Evolutionary conservation across 2,113 vertebrate species (phyloP), one percentile per base, ranked within the genome.

Genomic region (Prunella himalayana): DNA sequence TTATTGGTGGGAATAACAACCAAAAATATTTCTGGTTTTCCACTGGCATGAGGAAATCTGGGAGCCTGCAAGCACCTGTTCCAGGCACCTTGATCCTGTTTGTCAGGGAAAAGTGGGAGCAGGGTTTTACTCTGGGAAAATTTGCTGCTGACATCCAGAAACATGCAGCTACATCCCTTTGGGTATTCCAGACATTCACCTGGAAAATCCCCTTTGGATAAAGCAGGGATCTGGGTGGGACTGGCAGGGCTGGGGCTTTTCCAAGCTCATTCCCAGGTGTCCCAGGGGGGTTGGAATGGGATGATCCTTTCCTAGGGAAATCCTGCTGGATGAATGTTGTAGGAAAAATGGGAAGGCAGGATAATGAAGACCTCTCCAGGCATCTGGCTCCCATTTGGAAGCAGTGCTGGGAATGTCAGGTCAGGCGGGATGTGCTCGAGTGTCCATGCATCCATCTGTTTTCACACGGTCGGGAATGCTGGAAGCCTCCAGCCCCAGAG

Each of bases 331-430:
- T 23, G 19, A 22, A 23, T 77, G 56, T 39, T 4, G 11, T 13
- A 6, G 45, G 22, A 33, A 33, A 33, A 44, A 13, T 0, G 7
- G 27, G 21, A 35, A 42, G 25, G 31, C 25, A 1, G 16, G 44
- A 11, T 97, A 95, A 98, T 94, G 94, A 98, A 98, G 98, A 98
- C 97, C 98, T 98, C 97, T 96, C 95, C 86, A 83, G 92, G 98
- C 99, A 99, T 99, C 99, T 99, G 99, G 99, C 99, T 99, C 97
- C 98, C 99, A 99, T 99, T 99, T 99, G 98, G 97, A 97, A 98
- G 97, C 95, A 95, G 98, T 65, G 53, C 97, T 98, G 98, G 98
- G 98, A 99, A 98, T 71, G 97, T 97, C 98, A 98, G 98, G 98
- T 98, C 98, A 98, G 97, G 97, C 95, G 97, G 98, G 81, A 10